Percentiles rank a stretch among this genome's conserved stretches.
phyloP scores from a whole-genome alignment of 1,140 invertebrate genomes.

The Ips nitidus region DNA sequence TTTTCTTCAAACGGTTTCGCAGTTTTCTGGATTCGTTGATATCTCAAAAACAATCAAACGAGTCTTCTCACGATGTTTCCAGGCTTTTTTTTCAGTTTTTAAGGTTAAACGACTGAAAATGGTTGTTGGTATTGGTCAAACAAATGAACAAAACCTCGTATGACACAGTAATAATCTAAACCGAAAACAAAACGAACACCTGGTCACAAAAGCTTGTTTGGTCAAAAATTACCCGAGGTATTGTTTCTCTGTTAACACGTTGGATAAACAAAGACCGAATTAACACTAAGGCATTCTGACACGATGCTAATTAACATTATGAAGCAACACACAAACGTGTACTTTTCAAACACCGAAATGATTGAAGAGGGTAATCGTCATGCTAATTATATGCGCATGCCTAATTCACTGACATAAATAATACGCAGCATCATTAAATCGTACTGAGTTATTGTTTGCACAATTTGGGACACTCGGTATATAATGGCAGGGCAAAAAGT shows the following conservation, averaged over 20 bases:
- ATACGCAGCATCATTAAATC: neutral
- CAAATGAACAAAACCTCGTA: neutral
- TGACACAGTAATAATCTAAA: conserved; percentile 23
- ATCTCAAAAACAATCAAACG: too few relatives aligned
- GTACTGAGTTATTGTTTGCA: too few relatives aligned
- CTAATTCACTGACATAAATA: conserved; percentile 15
- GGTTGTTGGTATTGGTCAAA: too few relatives aligned
- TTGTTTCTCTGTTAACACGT: conserved; percentile 23
- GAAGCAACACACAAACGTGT: conserved; percentile 10
- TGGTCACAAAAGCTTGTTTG: conserved; percentile 7
- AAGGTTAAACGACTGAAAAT: too few relatives aligned
- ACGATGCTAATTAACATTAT: conserved; percentile 20
- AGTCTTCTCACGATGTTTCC: too few relatives aligned
- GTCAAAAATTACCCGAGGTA: conserved; percentile 15
- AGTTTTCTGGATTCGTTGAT: too few relatives aligned
- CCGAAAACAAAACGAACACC: neutral
- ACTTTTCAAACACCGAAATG: neutral
- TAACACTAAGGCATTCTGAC: conserved; percentile 3
- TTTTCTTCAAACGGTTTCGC: too few relatives aligned
- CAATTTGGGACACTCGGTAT: too few relatives aligned
- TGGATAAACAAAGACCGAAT: conserved; percentile 15
- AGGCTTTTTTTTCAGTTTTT: neutral
- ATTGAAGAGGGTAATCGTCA: conserved; percentile 21
- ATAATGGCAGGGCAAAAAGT: too few relatives aligned
- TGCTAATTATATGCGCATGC: conserved; percentile 28